These are phyloP conservation scores for Trigoniulus corallinus DNA, from an alignment of 1,140 invertebrate genomes.

Conservation along the genomic window DNA sequence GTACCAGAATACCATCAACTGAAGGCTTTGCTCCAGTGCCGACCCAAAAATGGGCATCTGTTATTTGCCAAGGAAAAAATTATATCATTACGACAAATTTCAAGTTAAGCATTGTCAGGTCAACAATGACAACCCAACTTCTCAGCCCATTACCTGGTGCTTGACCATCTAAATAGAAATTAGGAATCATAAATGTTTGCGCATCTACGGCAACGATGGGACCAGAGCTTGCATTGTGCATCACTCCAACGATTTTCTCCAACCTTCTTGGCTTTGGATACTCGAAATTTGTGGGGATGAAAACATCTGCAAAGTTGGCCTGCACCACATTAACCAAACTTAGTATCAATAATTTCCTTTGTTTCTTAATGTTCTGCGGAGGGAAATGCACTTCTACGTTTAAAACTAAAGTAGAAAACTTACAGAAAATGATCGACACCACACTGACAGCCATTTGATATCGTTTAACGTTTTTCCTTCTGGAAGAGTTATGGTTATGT, in stretches of 20 bases:
- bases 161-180: constrained; percentile 74
- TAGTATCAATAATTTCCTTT: neutral
- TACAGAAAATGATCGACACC: constrained; percentile 75
- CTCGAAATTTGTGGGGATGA: constrained; percentile 55
- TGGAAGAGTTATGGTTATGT: constrained; percentile 64
- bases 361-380: neutral
- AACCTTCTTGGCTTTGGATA: constrained; percentile 67
- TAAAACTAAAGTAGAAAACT: constrained; percentile 27
- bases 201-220: constrained; percentile 74
- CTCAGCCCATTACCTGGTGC: constrained; percentile 50
- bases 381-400: neutral
- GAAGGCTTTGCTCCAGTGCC: constrained; percentile 52
- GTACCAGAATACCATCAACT: constrained; percentile 58
- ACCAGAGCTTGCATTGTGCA: constrained; percentile 67
- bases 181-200: constrained; percentile 69
- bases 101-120: neutral
- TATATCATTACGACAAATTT: no score
- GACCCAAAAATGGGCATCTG: constrained; percentile 84
- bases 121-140: neutral
- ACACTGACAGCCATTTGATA: constrained; percentile 72
- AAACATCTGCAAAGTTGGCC: constrained; percentile 81
- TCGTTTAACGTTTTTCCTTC: constrained; percentile 65
- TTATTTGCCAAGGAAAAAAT: no score
- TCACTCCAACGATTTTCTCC: constrained; percentile 43
- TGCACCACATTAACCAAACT: constrained; percentile 21